Evolutionary conservation across 1,140 invertebrate species (phyloP), one percentile per base, ranked within the genome.

Genomic region (Musca vetustissima): DNA sequence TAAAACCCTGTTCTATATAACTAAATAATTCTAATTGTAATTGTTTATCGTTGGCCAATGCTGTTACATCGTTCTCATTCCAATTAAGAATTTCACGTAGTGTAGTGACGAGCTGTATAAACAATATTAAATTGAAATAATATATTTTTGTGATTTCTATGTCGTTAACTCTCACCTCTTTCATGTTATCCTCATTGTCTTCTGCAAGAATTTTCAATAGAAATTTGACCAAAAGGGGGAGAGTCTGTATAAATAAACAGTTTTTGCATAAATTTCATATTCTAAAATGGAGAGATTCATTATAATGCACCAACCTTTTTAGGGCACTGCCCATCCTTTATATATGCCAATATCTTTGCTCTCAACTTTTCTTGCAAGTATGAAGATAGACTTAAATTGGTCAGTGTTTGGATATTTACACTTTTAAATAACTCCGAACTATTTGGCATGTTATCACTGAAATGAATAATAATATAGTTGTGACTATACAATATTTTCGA

Each of bases 21-120:
- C 68, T 69, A 64, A 82, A 82, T 0, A 80, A 67, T 9, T 81
- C 78, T 24, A 77, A 43, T 64, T 79, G 77, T 0, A 72, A 72
- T 71, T 75, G 64, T 49, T 72, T 72, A 7, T 73, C 69, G 14
- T 71, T 74, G 9, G n/a, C 61, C 15, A 71, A 28, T n/a, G 65
- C 25, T 7, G 61, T 50, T n/a, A 57, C 6, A 11, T 59, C 49
- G 7, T 69, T 14, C 14, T 47, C 65, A n/a, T 28, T 50, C 57
- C 22, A 81, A 15, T 73, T 76, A 9, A 82, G 74, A 17, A 78
- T 76, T 68, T 76, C 72, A 8, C 79, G 73, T 66, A 80, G 64
- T 21, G 72, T 76, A 14, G 9, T 25, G 13, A 81, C 73, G n/a
- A 82, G 69, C 80, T 81, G 15, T 19, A 55, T 52, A 19, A 70